phyloP scores from a whole-genome alignment of 2,113 vertebrate genomes.

The Pelobates fuscus region DNA sequence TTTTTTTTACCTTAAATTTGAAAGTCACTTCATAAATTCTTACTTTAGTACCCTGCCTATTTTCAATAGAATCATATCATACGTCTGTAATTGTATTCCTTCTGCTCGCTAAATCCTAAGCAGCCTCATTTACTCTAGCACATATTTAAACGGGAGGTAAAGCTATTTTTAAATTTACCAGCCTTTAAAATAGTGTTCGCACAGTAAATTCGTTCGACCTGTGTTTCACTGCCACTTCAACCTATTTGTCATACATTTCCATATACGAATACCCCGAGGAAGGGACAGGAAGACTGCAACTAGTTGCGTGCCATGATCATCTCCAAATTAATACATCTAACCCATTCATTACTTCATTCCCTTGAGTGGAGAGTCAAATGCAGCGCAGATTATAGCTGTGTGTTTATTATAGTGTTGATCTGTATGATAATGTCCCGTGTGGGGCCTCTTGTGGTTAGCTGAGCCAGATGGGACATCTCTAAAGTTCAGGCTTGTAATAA shows the following conservation, averaged over 20 bases:
- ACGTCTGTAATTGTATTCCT: no score
- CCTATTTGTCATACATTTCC: slow-evolving; percentile 10
- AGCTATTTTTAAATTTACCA: neutral
- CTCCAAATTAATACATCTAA: slow-evolving; percentile 32
- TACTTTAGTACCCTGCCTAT: no score
- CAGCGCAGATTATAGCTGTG: slow-evolving; percentile 34
- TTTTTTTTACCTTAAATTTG: no score
- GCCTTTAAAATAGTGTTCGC: neutral
- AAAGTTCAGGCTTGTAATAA: slow-evolving; percentile 41
- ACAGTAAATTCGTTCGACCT: neutral
- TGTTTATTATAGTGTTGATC: slow-evolving; percentile 42
- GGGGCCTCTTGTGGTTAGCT: slow-evolving; percentile 37
- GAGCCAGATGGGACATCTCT: slow-evolving; percentile 45
- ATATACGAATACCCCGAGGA: slow-evolving; percentile 4
- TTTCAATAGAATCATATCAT: no score
- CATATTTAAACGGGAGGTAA: neutral
- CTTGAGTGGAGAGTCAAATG: slow-evolving; percentile 27
- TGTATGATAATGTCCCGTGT: slow-evolving; percentile 33
- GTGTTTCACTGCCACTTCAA: neutral
- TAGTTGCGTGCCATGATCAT: slow-evolving; percentile 33
- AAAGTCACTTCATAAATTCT: no score
- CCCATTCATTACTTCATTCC: slow-evolving; percentile 38
- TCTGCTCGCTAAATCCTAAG: no score
- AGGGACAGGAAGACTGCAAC: slow-evolving; percentile 9
- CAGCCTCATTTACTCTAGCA: neutral